phyloP scores from a whole-genome alignment of 1,140 invertebrate species.

The Physella acuta region DNA sequence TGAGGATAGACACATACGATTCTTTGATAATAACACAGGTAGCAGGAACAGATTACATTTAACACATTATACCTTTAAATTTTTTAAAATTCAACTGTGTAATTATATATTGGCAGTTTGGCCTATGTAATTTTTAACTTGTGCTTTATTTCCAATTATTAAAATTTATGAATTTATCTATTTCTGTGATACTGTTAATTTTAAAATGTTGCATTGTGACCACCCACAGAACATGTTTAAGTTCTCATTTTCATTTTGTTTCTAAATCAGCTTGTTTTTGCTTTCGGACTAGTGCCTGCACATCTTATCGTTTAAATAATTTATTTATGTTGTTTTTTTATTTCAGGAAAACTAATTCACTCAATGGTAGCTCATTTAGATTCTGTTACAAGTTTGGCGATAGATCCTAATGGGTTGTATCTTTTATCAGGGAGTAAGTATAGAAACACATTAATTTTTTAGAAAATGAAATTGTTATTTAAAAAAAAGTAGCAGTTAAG shows the following conservation, averaged over 20 bases:
- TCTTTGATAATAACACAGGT: slow-evolving; percentile 95
- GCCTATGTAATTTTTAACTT: no score
- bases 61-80: no score
- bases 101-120: no score
- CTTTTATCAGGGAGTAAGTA: slow-evolving; percentile 90
- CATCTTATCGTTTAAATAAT: neutral
- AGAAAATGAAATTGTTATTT: neutral
- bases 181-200: no score
- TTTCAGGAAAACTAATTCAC: slow-evolving; percentile 80
- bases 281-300: neutral
- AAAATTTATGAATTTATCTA: no score
- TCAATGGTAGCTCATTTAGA: slow-evolving; percentile 99
- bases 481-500: neutral
- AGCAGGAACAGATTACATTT: no score
- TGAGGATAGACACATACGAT: slow-evolving; percentile 96
- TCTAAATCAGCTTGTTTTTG: no score
- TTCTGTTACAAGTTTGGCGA: slow-evolving; percentile 94
- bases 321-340: slow-evolving; percentile 2
- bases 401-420: slow-evolving; percentile 97
- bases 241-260: neutral
- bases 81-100: no score
- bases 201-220: no score
- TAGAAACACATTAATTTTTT: no score
- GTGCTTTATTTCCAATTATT: no score
- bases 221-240: no score